Conservation (phyloP, 2,113 vertebrate genomes). For the Morone saxatilis region DNA sequence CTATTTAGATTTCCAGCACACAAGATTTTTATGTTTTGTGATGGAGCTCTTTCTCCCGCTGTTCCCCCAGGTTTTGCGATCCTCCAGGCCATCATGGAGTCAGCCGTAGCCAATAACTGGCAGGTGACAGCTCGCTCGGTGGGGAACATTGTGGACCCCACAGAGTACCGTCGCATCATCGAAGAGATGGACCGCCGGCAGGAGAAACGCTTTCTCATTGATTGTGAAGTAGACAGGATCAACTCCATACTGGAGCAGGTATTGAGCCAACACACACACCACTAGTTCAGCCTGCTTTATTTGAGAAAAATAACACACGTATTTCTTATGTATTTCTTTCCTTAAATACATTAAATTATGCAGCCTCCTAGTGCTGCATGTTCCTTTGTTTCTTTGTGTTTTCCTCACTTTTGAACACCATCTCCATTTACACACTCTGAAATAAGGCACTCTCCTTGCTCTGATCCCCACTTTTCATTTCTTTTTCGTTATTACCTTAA, state of each 20-base stretch:
- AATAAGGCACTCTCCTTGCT: conserved; percentile 9
- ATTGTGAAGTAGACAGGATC: conserved; percentile 97
- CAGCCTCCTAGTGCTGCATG: background rate
- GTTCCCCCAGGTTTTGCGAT: conserved; percentile 92
- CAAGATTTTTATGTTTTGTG: conserved; percentile 2
- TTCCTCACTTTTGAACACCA: background rate
- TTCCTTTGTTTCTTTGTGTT: conserved; percentile 2
- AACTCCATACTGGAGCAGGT: conserved; percentile 98
- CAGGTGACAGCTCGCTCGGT: conserved; percentile 98
- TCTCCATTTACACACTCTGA: conserved; percentile 22
- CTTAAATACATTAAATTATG: background rate
- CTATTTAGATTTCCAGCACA: conserved; percentile 19
- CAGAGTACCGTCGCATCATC: conserved; percentile 95
- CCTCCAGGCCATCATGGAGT: conserved; percentile 98
- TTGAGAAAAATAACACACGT: conserved; percentile 10
- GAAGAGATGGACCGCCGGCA: conserved; percentile 98
- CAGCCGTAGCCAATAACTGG: conserved; percentile 98
- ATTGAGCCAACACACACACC: conserved; percentile 49
- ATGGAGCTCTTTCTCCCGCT: conserved; percentile 63
- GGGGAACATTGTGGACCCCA: conserved; percentile 92
- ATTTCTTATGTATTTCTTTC: background rate
- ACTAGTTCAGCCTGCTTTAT: background rate
- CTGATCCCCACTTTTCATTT: conserved; percentile 20
- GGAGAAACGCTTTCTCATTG: conserved; percentile 97
- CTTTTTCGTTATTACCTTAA: conserved; percentile 43